Evolutionary conservation across 1,140 invertebrate species (phyloP), one percentile per base, ranked within the genome.

Genomic region (Brevipalpus yothersi): DNA sequence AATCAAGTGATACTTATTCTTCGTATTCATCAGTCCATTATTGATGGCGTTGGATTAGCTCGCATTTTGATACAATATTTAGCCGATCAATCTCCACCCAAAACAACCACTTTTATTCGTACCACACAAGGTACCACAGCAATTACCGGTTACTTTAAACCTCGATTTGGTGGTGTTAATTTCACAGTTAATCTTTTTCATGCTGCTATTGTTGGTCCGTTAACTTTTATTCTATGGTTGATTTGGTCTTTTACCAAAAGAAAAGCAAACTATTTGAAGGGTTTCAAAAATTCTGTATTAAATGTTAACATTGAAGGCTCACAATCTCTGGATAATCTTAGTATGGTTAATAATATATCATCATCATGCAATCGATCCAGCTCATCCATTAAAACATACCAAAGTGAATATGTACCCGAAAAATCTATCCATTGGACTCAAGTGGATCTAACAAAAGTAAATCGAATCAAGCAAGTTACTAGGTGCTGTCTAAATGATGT

Each of bases 11-110:
- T 78, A 13, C 69, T 77, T 5, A 66, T 79, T 19, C 65, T 79
- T 12, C 67, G 78, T 1, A 69, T 76, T 13, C 77, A 79, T 66
- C 76, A 77, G 31, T 72, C 74, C 60, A 62, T 79, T n/a, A 72
- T 75, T 2, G 78, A 79, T 66, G 77, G 76, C 9, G 72, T 75
- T 56, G 59, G 59, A 9, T 41, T 63, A 21, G 47, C 58, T 10
- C 41, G 51, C 17, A 63, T 61, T 13, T 53, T 64, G 19, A 45
- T 57, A 13, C 43, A 62, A 47, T 55, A 59, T 49, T 61, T 64
- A 17, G 23, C 55, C 23, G 60, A 62, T 53, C 47, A 53, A 51
- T 19, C 31, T 53, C 57, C 58, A 39, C 40, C 49, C 5, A 41
- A 13, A 23, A 54, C 41, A 10, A 51, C 61, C n/a, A 58, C 56